These are phyloP conservation scores for Mus spicilegus DNA, from an alignment of 2,113 vertebrate species.

Conservation along the genomic window DNA sequence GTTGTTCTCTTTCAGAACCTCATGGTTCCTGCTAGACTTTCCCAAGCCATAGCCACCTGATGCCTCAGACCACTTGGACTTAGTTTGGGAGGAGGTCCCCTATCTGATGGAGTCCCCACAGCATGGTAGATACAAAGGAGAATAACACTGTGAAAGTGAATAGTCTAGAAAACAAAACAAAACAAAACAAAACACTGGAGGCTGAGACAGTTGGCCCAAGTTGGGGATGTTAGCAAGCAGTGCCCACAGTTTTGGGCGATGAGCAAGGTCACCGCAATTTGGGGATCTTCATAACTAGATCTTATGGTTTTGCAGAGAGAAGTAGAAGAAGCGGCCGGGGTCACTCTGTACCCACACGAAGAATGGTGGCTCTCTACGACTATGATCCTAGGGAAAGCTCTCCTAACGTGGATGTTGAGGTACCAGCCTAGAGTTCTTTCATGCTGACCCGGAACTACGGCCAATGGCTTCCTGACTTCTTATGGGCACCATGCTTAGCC, in stretches of 20 bases:
- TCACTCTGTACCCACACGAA: slow-evolving; percentile 87
- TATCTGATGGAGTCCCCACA: background rate
- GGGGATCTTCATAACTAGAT: background rate
- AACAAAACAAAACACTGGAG: background rate
- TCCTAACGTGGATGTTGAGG: slow-evolving; percentile 98
- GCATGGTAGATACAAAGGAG: background rate
- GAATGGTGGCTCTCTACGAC: slow-evolving; percentile 98
- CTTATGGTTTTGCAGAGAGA: slow-evolving; percentile 87
- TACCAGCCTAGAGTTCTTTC: slow-evolving; percentile 65
- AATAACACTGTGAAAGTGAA: background rate
- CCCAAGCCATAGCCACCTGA: background rate
- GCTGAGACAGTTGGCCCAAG: background rate
- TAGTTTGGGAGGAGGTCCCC: background rate
- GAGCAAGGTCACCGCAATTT: background rate
- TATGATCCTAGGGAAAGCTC: slow-evolving; percentile 98
- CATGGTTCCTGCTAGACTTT: background rate
- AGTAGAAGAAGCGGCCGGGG: slow-evolving; percentile 90
- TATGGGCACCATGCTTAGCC: too few species aligned
- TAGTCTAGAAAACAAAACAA: background rate
- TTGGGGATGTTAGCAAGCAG: too few species aligned
- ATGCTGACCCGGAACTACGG: background rate
- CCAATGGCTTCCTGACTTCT: background rate
- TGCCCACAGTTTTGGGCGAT: background rate
- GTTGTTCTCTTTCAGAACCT: background rate
- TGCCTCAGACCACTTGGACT: background rate